Base-by-base conservation (phyloP, 2,888 invertebrate genomes). In the Subacronicta megacephala region DNA sequence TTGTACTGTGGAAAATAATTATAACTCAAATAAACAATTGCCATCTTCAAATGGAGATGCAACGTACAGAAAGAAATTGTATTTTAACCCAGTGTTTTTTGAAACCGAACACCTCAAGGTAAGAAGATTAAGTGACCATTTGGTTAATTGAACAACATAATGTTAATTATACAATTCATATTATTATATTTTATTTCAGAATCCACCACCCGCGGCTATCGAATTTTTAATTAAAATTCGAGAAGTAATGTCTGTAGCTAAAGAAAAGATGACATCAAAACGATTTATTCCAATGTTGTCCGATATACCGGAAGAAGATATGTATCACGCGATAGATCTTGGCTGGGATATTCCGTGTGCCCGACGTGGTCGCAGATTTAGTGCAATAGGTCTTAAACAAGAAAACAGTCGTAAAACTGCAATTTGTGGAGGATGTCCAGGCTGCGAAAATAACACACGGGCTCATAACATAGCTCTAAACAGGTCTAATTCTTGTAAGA, bases 21-120 rank as follows among this genome's bases (percentile, higher is more conserved):
- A 75, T 40, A 67, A 74, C 7, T 63, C 77, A 17, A 78, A 77
- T 42, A 80, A 84, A 53, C 54, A 86, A 90, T 64, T 84, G 16
- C 65, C 87, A 92, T 58, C 90, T 82, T 82, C 88, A 20, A 85
- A 87, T 63, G 90, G 89, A 16, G 92, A 92, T 58, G 84, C 86
- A 41, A 82, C 82, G 0, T 95, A 96, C 7, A 94, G 98, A 57
- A 95, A 96, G 75, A 98, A 98, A 81, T 91, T 98, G 3, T 98
- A 98, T 83, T 98, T 98, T 80, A 98, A 98, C 89, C 98, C 98
- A 0, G 97, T 98, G 0, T 98, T 98, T 86, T 98, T 98, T 80
- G 98, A 98, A 86, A 96, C 96, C 0, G 97, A 98, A 82, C 92
- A 97, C 62, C 90, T 98, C 47, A 95, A 97, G 95, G 98, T 98